phyloP scores from a whole-genome alignment of 2,888 invertebrate species.

The Drosophila austrosaltans region DNA sequence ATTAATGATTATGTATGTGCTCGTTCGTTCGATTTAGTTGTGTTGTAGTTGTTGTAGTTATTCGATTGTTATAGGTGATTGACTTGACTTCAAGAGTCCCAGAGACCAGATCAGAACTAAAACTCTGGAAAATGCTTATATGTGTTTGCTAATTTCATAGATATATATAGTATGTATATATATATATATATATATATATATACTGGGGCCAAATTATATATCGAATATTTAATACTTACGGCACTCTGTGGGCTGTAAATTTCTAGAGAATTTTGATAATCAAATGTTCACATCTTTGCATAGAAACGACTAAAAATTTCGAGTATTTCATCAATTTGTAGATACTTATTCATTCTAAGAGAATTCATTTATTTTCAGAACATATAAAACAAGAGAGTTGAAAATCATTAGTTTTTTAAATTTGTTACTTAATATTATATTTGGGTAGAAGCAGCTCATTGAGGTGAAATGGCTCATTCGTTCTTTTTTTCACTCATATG shows the following conservation, averaged over 20 bases:
- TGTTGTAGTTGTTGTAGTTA: conserved; percentile 30
- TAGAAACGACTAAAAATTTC: background rate
- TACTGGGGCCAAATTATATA: conserved; percentile 22
- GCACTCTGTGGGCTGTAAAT: conserved; percentile 46
- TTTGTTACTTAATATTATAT: too few relatives aligned
- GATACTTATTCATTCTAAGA: background rate
- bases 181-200: conserved; percentile 31
- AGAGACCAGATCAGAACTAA: conserved; percentile 8
- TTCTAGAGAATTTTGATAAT: conserved; percentile 51
- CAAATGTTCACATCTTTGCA: background rate
- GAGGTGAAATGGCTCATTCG: too few relatives aligned
- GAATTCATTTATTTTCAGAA: background rate
- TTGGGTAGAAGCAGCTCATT: too few relatives aligned
- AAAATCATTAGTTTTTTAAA: too few relatives aligned
- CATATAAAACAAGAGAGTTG: too few relatives aligned
- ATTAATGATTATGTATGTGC: conserved; percentile 65
- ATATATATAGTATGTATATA: conserved; percentile 43
- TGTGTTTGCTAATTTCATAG: conserved; percentile 74
- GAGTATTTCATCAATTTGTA: background rate
- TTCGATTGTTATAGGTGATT: conserved; percentile 60
- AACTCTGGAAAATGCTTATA: conserved; percentile 26
- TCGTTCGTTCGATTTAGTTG: conserved; percentile 29
- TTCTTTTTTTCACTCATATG: too few relatives aligned
- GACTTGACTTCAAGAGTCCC: conserved; percentile 36
- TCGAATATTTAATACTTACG: conserved; percentile 49